Percentiles rank a stretch among this genome's conserved stretches.
phyloP scores from a whole-genome alignment of 2,797 vertebrate species.

The Petrocephalus sullivani region DNA sequence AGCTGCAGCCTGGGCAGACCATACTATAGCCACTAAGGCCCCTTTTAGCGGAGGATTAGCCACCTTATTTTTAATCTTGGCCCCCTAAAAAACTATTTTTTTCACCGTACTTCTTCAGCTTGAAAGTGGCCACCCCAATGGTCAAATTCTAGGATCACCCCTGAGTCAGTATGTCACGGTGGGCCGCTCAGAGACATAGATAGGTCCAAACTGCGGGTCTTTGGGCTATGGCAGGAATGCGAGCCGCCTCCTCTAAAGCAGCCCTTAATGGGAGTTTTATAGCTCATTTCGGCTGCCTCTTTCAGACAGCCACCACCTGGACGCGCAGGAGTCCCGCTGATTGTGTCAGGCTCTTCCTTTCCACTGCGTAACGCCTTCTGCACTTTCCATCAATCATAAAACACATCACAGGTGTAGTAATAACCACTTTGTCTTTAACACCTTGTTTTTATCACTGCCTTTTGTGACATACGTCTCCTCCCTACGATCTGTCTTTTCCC shows the following conservation, averaged over 20 bases:
- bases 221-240: neutral
- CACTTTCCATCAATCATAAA: neutral
- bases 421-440: neutral
- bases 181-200: neutral
- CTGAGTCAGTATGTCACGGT: neutral
- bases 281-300: neutral
- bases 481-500: neutral
- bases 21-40: neutral
- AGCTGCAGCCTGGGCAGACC: no score
- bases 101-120: neutral
- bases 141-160: neutral
- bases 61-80: neutral
- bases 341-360: neutral
- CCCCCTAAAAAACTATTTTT: neutral
- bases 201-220: neutral
- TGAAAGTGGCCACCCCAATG: no score
- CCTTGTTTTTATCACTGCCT: neutral
- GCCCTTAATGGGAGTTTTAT: neutral
- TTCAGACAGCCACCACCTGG: neutral
- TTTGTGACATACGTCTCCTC: neutral
- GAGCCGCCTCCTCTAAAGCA: neutral
- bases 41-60: neutral
- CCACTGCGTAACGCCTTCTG: neutral
- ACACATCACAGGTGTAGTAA: slow-evolving; percentile 1
- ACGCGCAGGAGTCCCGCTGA: neutral